phyloP scores from a whole-genome alignment of 1,140 invertebrate species.

The Tetraneura akinire region DNA sequence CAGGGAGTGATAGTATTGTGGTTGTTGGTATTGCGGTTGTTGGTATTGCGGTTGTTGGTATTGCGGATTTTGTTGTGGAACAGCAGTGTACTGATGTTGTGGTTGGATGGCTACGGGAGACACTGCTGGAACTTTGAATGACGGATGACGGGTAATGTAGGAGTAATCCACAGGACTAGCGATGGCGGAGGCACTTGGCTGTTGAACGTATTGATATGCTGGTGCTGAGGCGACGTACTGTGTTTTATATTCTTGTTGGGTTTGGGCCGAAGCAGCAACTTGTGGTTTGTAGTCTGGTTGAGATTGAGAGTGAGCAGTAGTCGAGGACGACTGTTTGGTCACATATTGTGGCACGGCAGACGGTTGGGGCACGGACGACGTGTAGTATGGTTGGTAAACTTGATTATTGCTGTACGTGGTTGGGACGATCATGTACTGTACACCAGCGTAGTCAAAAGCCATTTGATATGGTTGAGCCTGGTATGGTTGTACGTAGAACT shows the following conservation, averaged over 20 bases:
- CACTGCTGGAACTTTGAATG: not conserved
- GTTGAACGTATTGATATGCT: not conserved
- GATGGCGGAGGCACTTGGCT: not conserved
- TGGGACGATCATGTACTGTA: conserved; percentile 34
- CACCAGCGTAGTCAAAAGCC: conserved; percentile 13
- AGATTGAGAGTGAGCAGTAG: not conserved
- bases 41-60: conserved; percentile 30
- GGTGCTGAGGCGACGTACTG: not conserved
- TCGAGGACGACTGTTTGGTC: conserved; percentile 24
- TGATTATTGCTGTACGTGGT: not conserved
- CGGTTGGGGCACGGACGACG: not conserved
- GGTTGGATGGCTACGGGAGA: not conserved
- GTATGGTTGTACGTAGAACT: conserved; percentile 19
- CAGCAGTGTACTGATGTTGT: not conserved
- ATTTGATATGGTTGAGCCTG: conserved; percentile 20
- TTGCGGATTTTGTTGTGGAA: conserved; percentile 35
- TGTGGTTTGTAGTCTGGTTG: conserved; percentile 23
- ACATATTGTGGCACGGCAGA: conserved; percentile 30
- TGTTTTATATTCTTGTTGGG: conserved; percentile 7
- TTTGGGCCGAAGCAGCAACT: not conserved
- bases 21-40: conserved; percentile 10
- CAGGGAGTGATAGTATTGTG: not conserved
- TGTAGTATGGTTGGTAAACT: conserved; percentile 29
- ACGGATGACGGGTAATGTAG: conserved; percentile 22
- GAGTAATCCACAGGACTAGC: not conserved